Evolutionary conservation across 35 echinoderm and acorn worm genomes (phyloP), one percentile per base, ranked within the genome.

Genomic region (Anneissia japonica): DNA sequence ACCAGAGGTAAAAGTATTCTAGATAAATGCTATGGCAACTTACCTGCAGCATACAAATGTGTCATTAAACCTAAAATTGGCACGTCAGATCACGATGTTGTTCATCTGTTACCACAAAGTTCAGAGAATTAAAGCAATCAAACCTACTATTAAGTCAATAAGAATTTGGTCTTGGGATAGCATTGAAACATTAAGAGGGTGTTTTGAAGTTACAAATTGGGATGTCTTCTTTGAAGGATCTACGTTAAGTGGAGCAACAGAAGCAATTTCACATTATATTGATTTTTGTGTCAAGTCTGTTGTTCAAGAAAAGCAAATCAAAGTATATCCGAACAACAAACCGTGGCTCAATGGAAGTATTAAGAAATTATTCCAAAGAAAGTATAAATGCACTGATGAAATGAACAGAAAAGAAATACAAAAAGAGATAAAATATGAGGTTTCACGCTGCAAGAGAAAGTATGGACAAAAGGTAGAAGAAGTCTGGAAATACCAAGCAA

Each of bases 1-100:
- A 88, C 87, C 29, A 82, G 87, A 56, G 33, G n/a, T 32, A 32
- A 82, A 3, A 35, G 29, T 23, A 82, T 38, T 13, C 87, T 88
- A 30, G 79, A 88, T 56, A 34, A 64, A 26, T 81, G 76, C 64
- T 88, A 88, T 32, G 73, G 83, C 0, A 85, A 75, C 37, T 36
- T 85, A 0, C 83, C 16, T 74, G 41, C 46, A 5, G 83, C 45
- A 0, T 85, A 75, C 35, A 85, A 83, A 82, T 12, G n/a, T 26
- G 23, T 26, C 30, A 1, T 21, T 14, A 23, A 33, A 14, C 29
- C 41, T n/a, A 19, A 19, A 4, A 46, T 64, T 33, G 82, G 82
- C 21, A 32, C 38, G 28, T 64, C 55, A 12, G 55, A 64, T 17
- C 41, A 84, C 34, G 56, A 84, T n/a, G n/a, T 33, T 45, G 31